A percentile compares a stretch with the other conserved stretches of the same genome.
Evolutionary conservation across 2,888 invertebrate species (phyloP).

Genomic region (Ochropacha duplaris): DNA sequence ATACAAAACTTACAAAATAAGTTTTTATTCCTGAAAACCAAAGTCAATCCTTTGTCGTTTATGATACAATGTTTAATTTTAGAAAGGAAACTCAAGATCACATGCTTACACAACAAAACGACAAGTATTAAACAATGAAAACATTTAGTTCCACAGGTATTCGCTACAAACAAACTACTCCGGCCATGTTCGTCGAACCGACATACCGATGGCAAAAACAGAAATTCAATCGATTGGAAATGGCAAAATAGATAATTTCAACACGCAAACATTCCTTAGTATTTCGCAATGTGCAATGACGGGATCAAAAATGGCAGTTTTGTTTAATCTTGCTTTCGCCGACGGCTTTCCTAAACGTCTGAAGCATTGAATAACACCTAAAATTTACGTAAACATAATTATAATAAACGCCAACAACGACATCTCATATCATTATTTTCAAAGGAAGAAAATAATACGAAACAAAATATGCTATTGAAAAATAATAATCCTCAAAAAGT

Average conservation of each 20-base stretch:
- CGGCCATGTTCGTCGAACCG: slow-evolving; percentile 1
- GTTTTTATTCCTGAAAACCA: not conserved
- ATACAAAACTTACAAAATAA: too few species aligned
- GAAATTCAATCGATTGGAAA: slow-evolving; percentile 6
- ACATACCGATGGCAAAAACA: slow-evolving; percentile 7
- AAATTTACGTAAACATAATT: not conserved
- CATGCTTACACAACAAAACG: not conserved
- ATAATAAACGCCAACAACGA: not conserved
- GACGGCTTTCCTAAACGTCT: not conserved
- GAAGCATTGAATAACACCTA: not conserved
- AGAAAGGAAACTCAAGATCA: not conserved
- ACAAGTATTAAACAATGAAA: slow-evolving; percentile 4
- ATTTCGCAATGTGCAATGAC: slow-evolving; percentile 1
- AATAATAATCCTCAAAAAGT: not conserved
- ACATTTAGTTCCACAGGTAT: slow-evolving; percentile 2
- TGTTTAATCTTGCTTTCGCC: not conserved
- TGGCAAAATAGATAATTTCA: slow-evolving; percentile 4
- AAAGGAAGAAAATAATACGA: not conserved
- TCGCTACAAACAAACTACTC: not conserved
- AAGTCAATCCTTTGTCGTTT: not conserved
- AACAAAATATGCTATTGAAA: not conserved
- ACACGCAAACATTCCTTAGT: not conserved
- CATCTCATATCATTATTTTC: not conserved
- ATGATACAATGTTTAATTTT: not conserved
- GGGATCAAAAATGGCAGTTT: not conserved